Base-by-base conservation (phyloP, 2,888 invertebrate species). In the Drosophila barbarae region DNA sequence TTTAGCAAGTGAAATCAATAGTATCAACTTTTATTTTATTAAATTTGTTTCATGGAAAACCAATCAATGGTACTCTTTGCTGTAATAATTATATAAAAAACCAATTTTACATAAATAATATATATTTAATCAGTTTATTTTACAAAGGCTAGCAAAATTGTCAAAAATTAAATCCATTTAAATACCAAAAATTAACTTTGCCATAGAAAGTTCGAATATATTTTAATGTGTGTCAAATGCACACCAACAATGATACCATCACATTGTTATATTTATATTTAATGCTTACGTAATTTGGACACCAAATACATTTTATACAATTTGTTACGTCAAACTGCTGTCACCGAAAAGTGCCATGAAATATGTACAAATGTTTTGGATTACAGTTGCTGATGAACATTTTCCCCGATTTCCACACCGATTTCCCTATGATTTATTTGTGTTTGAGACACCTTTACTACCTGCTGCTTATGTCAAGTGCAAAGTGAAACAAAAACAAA, bases 401-500 rank as follows among this genome's bases (percentile, higher is more conserved):
- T 42, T 50, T 18, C 53, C 36, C 52, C 46, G 54, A 52, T 59
- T 9, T 10, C 3, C 28, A 5, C 44, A 7, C 28, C 28, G 44
- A 15, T 44, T 44, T 44, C 7, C 51, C 39, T 12, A 46, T 47
- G 72, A 82, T 79, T 59, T 78, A 78, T 77, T 69, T 72, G 44
- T 49, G 59, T 69, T 69, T 74, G 69, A 74, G 83, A 35, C 42
- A 60, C 61, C 58, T 60, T n/a, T 10, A 44, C 70, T 54, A 73
- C 82, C 77, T 82, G 69, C 73, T 72, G 72, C 35, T 65, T 60
- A 47, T 65, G 57, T 63, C 72, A 68, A 64, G 56, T 36, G 21
- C 32, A 60, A 36, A 46, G 46, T 46, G 30, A 46, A 42, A 26
- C 23, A 23, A 23, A 23, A 23, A 23, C 42, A 39, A 60, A 69